Evolutionary conservation across 2,888 invertebrate species (phyloP).

Genomic region (Venustoraphidia nigricollis): DNA sequence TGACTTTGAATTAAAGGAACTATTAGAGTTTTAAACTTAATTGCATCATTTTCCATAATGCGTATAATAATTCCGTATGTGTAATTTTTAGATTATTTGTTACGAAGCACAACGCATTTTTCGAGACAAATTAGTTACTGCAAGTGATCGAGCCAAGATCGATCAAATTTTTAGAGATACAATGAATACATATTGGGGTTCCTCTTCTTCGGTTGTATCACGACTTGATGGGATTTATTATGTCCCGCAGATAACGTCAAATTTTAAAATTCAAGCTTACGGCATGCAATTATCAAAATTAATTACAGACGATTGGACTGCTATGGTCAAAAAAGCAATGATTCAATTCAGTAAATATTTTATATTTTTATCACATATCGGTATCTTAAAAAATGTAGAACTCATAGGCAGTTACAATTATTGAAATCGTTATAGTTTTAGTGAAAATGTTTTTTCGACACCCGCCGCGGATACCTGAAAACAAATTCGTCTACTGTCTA

Average conservation of each 20-base stretch:
- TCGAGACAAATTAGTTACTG: conserved; percentile 51
- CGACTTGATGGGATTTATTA: conserved; percentile 17
- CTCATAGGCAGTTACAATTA: too few species aligned
- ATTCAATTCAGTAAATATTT: conserved; percentile 40
- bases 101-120: conserved; percentile 67
- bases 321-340: conserved; percentile 43
- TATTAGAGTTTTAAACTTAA: too few species aligned
- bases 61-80: too few species aligned
- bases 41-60: too few species aligned
- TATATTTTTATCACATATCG: too few species aligned
- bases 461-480: too few species aligned
- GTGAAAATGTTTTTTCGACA: too few species aligned
- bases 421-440: too few species aligned
- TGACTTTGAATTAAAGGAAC: too few species aligned
- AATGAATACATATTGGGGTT: conserved; percentile 25
- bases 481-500: too few species aligned
- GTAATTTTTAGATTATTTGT: conserved; percentile 40
- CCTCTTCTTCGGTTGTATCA: conserved; percentile 12
- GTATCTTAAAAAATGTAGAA: too few species aligned
- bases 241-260: conserved; percentile 15
- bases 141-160: conserved; percentile 48
- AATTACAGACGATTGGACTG: conserved; percentile 43
- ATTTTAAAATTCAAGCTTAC: conserved; percentile 9
- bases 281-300: conserved; percentile 16
- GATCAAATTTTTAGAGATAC: conserved; percentile 41